Evolutionary conservation across 2,888 invertebrate species (phyloP).

Genomic region (Kuschelorhynchus macadamiae): DNA sequence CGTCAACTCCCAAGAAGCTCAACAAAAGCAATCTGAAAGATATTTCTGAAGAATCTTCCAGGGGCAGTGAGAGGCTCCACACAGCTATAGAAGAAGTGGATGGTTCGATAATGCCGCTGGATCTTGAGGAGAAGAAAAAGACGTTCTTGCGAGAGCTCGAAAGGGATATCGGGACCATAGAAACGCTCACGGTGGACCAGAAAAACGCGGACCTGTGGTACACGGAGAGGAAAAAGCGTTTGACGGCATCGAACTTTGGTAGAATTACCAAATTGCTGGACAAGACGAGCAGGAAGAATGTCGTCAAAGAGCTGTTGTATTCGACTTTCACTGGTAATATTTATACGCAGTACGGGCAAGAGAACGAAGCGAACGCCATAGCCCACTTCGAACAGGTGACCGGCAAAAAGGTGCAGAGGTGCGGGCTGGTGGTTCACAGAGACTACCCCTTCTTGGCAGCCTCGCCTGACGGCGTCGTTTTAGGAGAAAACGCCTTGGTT

Average conservation of each 20-base stretch:
- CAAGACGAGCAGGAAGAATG: conserved; percentile 51
- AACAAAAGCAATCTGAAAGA: conserved; percentile 11
- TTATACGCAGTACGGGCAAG: conserved; percentile 55
- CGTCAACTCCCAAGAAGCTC: conserved; percentile 42
- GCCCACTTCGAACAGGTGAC: conserved; percentile 51
- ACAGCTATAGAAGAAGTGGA: conserved; percentile 21
- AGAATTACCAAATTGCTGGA: conserved; percentile 54
- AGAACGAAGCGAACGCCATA: conserved; percentile 55
- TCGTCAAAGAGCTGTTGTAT: conserved; percentile 52
- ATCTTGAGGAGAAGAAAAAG: conserved; percentile 48
- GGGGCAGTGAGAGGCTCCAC: conserved; percentile 4
- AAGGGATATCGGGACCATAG: conserved; percentile 51
- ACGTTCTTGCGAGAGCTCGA: conserved; percentile 51
- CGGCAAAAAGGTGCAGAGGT: conserved; percentile 47
- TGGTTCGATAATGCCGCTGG: conserved; percentile 7
- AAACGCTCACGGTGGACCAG: conserved; percentile 53
- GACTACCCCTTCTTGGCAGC: conserved; percentile 56
- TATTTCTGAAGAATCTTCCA: conserved; percentile 17
- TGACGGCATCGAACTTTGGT: conserved; percentile 61
- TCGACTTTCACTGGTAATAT: conserved; percentile 55
- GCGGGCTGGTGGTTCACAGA: conserved; percentile 55
- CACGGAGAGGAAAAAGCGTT: conserved; percentile 56
- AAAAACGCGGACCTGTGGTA: conserved; percentile 54
- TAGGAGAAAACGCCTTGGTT: conserved; percentile 51
- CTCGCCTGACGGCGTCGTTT: conserved; percentile 57